Evolutionary conservation across 2,797 vertebrate species (phyloP).

Genomic region (Tolypeutes matacus): DNA sequence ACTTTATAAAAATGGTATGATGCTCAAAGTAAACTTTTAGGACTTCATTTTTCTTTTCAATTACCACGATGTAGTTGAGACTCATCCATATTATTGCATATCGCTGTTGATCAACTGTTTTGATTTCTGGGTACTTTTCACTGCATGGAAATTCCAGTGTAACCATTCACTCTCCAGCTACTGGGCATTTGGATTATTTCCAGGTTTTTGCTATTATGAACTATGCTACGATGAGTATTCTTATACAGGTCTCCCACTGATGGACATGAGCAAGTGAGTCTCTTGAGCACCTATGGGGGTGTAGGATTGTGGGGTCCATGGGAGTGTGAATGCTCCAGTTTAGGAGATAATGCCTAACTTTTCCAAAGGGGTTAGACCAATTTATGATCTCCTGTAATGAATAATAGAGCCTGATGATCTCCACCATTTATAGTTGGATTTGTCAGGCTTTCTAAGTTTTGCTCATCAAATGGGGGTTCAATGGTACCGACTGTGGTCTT

Average conservation of each 20-base stretch:
- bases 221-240: no score
- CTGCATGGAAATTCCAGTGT: no score
- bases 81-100: not conserved
- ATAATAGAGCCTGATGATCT: not conserved
- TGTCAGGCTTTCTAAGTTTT: not conserved
- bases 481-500: not conserved
- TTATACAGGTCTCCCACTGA: not conserved
- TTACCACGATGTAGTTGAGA: not conserved
- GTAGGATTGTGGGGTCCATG: fast-evolving
- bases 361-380: not conserved
- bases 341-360: not conserved
- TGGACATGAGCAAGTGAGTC: not conserved
- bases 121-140: not conserved
- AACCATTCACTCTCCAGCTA: not conserved
- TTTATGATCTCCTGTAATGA: not conserved
- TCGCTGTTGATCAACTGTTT: no score
- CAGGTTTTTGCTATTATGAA: not conserved
- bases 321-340: not conserved
- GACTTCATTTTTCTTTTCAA: not conserved
- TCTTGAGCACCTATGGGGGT: not conserved
- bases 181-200: not conserved
- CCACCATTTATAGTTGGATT: no score
- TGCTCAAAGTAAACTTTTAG: not conserved
- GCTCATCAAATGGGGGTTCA: not conserved
- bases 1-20: not conserved